Base-by-base conservation (phyloP, 2,113 vertebrate species). In the Elephantulus edwardii region DNA sequence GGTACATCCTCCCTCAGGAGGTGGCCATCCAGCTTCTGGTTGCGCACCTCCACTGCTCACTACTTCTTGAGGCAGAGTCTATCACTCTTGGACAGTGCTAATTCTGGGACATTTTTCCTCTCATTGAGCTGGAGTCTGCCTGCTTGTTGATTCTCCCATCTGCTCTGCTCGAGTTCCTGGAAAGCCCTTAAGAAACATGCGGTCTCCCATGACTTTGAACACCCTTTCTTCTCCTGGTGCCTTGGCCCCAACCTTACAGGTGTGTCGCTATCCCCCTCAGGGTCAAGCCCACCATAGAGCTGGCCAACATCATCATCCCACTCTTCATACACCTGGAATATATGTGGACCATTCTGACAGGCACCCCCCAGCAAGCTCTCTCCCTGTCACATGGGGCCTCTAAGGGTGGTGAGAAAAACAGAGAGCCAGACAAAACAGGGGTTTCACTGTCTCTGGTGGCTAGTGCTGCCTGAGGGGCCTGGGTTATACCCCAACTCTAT, bases 351-450 rank as follows among this genome's bases (percentile, higher is more conserved):
- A 50, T 44, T 22, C 68, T 40, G 44, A 78, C 16, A 83, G 30
- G 20, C 1, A 0, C 1, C 0, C 3, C 22, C 56, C 33, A 1
- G 38, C 56, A 89, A 72, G 40, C 42, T 84, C 42, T 20, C 54
- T 30, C 33, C 75, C 28, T 13, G 1, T 22, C 38, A 11, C 2
- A 1, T 2, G 35, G n/a, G n/a, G 62, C 46, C 60, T 71, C 52
- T 30, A 38, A 19, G 1, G 19, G 56, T 0, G 0, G 35, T 19
- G 14, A 50, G n/a, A 0, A 4, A 22, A 74, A 48, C 14, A 60
- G 26, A 72, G 33, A n/a, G 28, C 46, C 60, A 46, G 62, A 35
- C 81, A 68, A 42, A 52, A 7, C 56, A 68, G 70, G 44, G n/a
- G 24, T 2, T 13, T 40, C 62, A 56, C n/a, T 62, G 24, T 9